A percentile compares a stretch with the other conserved stretches of the same genome.
phyloP scores from a whole-genome alignment of 1,140 invertebrate genomes.

The Zaprionus nigranus region DNA sequence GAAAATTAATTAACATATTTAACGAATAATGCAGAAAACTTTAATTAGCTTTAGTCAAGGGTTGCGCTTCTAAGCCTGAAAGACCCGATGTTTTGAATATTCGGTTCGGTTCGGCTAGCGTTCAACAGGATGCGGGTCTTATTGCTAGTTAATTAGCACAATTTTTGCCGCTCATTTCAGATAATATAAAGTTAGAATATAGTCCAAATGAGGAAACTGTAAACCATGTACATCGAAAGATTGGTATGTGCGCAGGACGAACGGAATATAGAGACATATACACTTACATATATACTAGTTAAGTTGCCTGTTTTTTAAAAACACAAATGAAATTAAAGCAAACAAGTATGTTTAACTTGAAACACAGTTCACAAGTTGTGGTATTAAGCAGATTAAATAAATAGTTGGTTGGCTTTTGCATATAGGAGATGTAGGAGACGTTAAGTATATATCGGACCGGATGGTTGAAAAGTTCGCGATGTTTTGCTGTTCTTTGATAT shows the following conservation, averaged over 20 bases:
- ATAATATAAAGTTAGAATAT: conserved; percentile 44
- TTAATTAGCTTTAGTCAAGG: conserved; percentile 59
- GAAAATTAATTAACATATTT: conserved; percentile 70
- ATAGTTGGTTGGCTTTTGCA: conserved; percentile 55
- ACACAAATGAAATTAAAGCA: conserved; percentile 36
- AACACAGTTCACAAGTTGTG: conserved; percentile 42
- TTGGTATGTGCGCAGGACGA: conserved; percentile 55
- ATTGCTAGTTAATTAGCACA: conserved; percentile 48
- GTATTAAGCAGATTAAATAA: conserved; percentile 47
- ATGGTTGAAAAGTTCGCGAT: conserved; percentile 56
- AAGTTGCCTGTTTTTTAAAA: conserved; percentile 81
- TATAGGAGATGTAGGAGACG: conserved; percentile 44
- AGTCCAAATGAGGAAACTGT: conserved; percentile 31
- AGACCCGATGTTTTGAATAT: neutral
- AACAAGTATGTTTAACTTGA: conserved; percentile 38
- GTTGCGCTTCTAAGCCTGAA: conserved; percentile 13
- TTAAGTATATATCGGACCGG: conserved; percentile 37
- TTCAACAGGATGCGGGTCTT: conserved; percentile 11
- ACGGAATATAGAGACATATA: too few species aligned
- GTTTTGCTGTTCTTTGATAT: conserved; percentile 74
- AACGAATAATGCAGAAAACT: conserved; percentile 35
- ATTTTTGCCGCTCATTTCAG: conserved; percentile 56
- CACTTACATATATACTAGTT: conserved; percentile 28
- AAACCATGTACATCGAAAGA: conserved; percentile 66
- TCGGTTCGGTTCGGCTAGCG: neutral